phyloP scores from a whole-genome alignment of 2,797 vertebrate species.

The Dipus sagitta region DNA sequence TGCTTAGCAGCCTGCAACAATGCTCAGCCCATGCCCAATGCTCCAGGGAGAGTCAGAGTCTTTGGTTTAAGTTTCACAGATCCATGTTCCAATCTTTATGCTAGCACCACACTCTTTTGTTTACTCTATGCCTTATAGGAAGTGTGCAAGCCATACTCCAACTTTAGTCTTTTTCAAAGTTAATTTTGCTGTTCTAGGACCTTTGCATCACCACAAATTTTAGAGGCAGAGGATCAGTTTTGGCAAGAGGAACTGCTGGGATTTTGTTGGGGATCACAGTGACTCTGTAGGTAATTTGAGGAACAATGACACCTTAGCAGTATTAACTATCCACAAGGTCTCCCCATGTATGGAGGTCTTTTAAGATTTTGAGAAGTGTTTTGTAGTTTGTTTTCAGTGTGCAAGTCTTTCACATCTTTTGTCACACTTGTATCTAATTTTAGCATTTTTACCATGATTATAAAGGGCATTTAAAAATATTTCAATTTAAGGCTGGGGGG shows the following conservation, averaged over 20 bases:
- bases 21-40: neutral
- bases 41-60: neutral
- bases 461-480: neutral
- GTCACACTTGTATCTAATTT: neutral
- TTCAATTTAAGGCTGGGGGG: too few species aligned
- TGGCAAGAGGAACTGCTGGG: neutral
- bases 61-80: neutral
- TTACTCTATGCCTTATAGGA: neutral
- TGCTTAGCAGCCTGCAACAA: neutral
- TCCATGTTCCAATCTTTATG: neutral
- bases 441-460: neutral
- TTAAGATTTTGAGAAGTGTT: slow-evolving; percentile 2
- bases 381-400: slow-evolving; percentile 28
- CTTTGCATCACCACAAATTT: neutral
- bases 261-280: neutral
- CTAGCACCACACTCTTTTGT: neutral
- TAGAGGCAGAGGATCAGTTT: slow-evolving; percentile 6
- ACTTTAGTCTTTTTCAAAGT: neutral
- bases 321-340: neutral
- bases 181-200: neutral
- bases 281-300: neutral
- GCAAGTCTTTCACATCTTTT: neutral
- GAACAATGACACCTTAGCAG: neutral
- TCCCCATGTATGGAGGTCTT: neutral
- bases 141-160: neutral